Evolutionary conservation across 2,113 vertebrate genomes (phyloP).

Genomic region (Catharus minimus): DNA sequence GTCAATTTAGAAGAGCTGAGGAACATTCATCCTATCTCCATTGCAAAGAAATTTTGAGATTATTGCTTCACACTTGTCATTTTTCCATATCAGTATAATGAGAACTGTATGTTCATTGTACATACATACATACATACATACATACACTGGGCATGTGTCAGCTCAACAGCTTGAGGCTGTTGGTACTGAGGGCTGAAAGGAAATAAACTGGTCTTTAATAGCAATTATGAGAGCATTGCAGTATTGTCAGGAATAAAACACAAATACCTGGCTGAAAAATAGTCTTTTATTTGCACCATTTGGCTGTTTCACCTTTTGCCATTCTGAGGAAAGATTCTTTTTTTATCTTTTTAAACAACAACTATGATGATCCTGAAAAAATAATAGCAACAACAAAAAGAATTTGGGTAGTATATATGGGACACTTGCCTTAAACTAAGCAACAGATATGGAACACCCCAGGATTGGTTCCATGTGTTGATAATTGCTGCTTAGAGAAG

Average conservation of each 20-base stretch:
- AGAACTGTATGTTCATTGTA: background rate
- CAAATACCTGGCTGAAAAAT: background rate
- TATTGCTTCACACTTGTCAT: background rate
- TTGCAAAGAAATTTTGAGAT: background rate
- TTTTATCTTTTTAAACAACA: background rate
- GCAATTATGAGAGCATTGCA: accelerated
- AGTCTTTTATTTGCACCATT: background rate
- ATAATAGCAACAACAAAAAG: background rate
- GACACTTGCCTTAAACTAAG: background rate
- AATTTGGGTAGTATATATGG: background rate
- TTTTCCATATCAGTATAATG: background rate
- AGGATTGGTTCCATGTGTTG: background rate
- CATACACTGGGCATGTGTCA: background rate
- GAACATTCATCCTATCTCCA: background rate
- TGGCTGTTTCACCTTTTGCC: background rate
- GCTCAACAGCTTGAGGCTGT: background rate
- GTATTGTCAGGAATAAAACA: background rate
- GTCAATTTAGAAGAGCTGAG: background rate
- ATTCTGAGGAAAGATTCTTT: background rate
- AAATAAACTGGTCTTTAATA: background rate
- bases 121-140: no score
- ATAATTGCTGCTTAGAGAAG: background rate
- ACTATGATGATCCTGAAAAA: background rate
- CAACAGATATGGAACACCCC: background rate
- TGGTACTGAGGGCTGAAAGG: background rate